Evolutionary conservation across 2,797 vertebrate genomes (phyloP), one percentile per base, ranked within the genome.

Genomic region (Enteromius viviparus): DNA sequence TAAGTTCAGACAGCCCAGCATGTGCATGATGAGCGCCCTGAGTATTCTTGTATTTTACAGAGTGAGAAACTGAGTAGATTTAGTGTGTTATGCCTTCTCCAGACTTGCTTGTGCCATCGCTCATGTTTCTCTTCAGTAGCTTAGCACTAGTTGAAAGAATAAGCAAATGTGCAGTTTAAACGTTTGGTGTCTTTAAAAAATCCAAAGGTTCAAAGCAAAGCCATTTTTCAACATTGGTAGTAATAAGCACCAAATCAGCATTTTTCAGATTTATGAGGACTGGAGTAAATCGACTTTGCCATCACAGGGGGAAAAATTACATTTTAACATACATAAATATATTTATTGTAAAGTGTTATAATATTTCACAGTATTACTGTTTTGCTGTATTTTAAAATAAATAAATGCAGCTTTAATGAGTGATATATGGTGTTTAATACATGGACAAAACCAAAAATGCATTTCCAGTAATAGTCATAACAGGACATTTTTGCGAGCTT

Each of bases 21-120:
- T 71, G 65, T 85, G 58, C 58, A 34, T 72, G 65, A 82, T 26
- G 69, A 74, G 78, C n/a, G 4, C 71, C 40, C 60, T 49, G 42
- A 45, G 68, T 71, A 80, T 84, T 88, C 74, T 51, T 37, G 58
- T 40, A 64, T 81, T 86, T 82, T 79, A 80, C 64, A 80, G 45
- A 77, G 71, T 60, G 72, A 79, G 69, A 49, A 70, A 60, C 76
- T n/a, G 14, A 58, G 75, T 80, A 83, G 74, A 86, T 81, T 86
- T 81, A 85, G 15, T 49, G 53, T 26, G 42, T 66, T 53, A 82
- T 82, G n/a, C 12, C 15, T 81, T 64, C 29, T 64, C 69, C 80
- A 82, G 71, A 82, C 71, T 3, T 8, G 60, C n/a, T 53, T 76
- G 55, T 49, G 58, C 65, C 32, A 29, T 49, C 55, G 23, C 55